Conservation (phyloP, 2,888 invertebrate species). For the Leucophora obtusa region DNA sequence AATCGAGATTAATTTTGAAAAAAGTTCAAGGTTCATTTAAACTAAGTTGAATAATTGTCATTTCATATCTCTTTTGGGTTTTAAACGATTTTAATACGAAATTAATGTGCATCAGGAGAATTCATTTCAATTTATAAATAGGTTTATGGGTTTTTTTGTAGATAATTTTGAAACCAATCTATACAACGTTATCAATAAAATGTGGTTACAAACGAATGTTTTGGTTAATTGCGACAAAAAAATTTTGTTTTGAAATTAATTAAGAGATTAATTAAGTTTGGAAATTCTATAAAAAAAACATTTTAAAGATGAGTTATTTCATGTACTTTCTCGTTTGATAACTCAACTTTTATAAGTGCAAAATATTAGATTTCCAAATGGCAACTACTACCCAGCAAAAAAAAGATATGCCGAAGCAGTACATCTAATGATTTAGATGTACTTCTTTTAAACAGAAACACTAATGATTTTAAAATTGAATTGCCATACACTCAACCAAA, state of each 20-base stretch:
- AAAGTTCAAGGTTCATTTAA: conserved; percentile 5
- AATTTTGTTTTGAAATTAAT: conserved; percentile 31
- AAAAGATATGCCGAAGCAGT: no score
- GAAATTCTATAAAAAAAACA: no score
- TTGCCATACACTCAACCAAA: no score
- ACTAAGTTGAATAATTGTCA: neutral
- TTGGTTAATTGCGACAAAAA: conserved; percentile 45
- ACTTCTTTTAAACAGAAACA: no score
- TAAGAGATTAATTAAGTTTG: no score
- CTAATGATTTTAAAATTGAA: no score
- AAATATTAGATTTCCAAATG: no score
- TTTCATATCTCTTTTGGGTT: conserved; percentile 15
- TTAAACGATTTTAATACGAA: conserved; percentile 5
- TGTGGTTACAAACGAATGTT: conserved; percentile 50
- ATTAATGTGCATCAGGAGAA: conserved; percentile 38
- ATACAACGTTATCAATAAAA: conserved; percentile 46
- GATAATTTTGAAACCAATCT: conserved; percentile 49
- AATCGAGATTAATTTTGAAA: conserved; percentile 3
- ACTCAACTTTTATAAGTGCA: no score
- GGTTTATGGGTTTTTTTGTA: conserved; percentile 39
- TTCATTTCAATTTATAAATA: conserved; percentile 38
- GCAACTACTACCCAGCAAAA: no score
- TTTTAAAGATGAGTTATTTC: no score
- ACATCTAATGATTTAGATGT: no score
- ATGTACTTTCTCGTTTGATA: no score